Conservation (phyloP, 2,888 invertebrate genomes). For the Copidosoma aretas region DNA sequence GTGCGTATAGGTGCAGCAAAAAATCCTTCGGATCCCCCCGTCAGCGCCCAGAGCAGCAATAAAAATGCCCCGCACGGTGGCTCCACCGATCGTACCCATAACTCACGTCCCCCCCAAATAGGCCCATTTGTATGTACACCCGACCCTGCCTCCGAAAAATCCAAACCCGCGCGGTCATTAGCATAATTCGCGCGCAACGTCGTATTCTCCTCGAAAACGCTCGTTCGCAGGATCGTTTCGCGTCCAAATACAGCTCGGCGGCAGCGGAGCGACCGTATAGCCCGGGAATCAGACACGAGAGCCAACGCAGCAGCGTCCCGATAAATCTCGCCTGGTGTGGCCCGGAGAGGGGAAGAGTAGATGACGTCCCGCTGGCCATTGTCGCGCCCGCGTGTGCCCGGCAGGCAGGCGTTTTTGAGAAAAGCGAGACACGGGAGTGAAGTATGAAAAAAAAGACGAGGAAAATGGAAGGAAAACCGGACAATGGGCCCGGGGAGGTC, state of each 20-base stretch:
- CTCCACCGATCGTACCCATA: not conserved
- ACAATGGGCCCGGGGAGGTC: conserved; percentile 5
- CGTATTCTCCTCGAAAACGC: not conserved
- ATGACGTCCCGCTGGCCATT: conserved; percentile 26
- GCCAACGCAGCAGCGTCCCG: conserved; percentile 8
- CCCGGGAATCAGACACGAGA: too few relatives aligned
- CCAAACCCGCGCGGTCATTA: conserved; percentile 8
- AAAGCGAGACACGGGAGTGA: too few relatives aligned
- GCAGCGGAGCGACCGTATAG: too few relatives aligned
- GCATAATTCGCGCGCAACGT: conserved; percentile 6
- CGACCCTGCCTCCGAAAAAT: not conserved
- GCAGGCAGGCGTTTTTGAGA: too few relatives aligned
- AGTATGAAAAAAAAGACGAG: not conserved
- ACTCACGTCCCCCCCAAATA: not conserved
- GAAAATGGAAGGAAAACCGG: conserved; percentile 12
- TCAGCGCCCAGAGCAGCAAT: not conserved
- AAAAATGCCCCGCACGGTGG: not conserved
- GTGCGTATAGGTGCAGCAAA: too few relatives aligned
- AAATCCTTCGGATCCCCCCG: too few relatives aligned
- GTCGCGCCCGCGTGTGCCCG: not conserved
- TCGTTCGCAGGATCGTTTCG: not conserved
- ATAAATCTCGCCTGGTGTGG: conserved; percentile 34
- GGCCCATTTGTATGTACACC: not conserved
- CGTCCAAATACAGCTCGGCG: conserved; percentile 37
- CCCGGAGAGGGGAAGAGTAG: conserved; percentile 27